Percentiles rank a stretch among this genome's conserved stretches.
Conservation (phyloP, 2,113 vertebrate genomes). For the Tor tambroides region DNA sequence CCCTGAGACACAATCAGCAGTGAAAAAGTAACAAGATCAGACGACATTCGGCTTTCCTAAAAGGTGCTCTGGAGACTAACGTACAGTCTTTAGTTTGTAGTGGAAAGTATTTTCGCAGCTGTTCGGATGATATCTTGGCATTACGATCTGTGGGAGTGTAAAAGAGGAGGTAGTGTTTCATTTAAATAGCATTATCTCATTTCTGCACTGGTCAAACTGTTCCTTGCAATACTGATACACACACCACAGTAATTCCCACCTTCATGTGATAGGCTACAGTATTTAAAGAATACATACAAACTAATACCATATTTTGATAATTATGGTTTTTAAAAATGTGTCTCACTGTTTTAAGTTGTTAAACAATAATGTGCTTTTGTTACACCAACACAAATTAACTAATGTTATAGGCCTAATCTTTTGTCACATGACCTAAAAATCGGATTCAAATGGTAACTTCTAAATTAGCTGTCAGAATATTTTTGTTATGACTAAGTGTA, state of each 20-base stretch:
- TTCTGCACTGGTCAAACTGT: background rate
- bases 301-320: too few relatives aligned
- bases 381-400: too few relatives aligned
- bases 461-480: too few relatives aligned
- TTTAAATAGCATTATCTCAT: background rate
- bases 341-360: too few relatives aligned
- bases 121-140: slow-evolving; percentile 9
- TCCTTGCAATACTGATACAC: background rate
- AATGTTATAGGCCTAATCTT: too few relatives aligned
- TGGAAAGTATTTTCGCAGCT: slow-evolving; percentile 15
- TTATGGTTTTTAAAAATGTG: too few relatives aligned
- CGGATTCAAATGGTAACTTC: too few relatives aligned
- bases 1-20: slow-evolving; percentile 69
- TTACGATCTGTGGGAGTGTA: background rate
- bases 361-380: too few relatives aligned
- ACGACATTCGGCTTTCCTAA: background rate
- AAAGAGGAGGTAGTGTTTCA: background rate
- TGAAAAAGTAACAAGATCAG: background rate
- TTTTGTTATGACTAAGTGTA: too few relatives aligned
- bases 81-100: background rate
- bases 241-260: background rate
- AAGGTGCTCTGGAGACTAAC: background rate
- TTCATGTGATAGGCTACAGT: background rate
- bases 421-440: too few relatives aligned
- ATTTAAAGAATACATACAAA: background rate